Percentiles rank a stretch among this genome's conserved stretches.
Evolutionary conservation across 2,888 invertebrate species (phyloP).

Genomic region (Drosophila silvestris): DNA sequence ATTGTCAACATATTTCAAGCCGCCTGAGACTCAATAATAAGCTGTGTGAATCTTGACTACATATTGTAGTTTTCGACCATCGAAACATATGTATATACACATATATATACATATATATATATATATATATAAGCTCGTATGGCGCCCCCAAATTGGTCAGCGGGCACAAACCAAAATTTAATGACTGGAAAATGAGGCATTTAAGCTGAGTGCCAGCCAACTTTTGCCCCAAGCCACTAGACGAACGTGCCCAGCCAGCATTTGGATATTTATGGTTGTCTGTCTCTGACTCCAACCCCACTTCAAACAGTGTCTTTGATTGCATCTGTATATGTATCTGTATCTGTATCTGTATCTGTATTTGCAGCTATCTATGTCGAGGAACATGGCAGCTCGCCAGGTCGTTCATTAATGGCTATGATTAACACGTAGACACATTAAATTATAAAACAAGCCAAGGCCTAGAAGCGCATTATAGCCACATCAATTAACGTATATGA

Average conservation of each 20-base stretch:
- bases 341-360: conserved; percentile 15
- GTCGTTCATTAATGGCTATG: conserved; percentile 76
- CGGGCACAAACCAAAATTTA: conserved; percentile 64
- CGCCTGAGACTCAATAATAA: conserved; percentile 74
- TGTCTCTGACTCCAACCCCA: conserved; percentile 38
- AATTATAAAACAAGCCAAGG: conserved; percentile 60
- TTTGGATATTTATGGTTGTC: conserved; percentile 70
- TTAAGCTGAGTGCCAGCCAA: conserved; percentile 73
- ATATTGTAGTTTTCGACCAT: conserved; percentile 47
- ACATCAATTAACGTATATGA: conserved; percentile 75
- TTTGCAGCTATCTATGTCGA: conserved; percentile 28
- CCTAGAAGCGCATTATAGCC: conserved; percentile 44
- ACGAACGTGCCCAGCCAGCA: conserved; percentile 65
- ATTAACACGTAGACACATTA: conserved; percentile 80
- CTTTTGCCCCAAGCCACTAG: conserved; percentile 18
- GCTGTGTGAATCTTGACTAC: conserved; percentile 55
- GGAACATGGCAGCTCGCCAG: conserved; percentile 43
- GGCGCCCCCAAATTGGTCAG: conserved; percentile 76
- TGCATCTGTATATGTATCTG: conserved; percentile 21
- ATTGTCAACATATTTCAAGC: conserved; percentile 80
- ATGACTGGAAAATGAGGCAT: conserved; percentile 82
- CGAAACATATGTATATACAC: neutral
- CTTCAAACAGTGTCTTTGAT: conserved; percentile 18
- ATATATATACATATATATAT: conserved; percentile 22
- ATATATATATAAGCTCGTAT: conserved; percentile 59